Conservation (phyloP, 2,797 vertebrate genomes). For the Monodelphis domestica region DNA sequence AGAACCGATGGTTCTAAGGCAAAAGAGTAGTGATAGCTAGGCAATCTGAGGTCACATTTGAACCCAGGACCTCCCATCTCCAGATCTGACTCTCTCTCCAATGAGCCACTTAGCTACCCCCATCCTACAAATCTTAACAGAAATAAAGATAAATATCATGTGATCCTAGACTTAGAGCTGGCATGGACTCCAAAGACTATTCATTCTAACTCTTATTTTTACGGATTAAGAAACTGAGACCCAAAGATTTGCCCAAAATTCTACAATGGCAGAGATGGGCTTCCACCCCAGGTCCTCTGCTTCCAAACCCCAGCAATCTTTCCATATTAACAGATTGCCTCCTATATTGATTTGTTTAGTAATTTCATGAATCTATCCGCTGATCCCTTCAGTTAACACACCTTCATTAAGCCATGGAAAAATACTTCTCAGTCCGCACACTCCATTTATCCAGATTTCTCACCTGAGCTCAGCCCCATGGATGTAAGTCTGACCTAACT, state of each 20-base stretch:
- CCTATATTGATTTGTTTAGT: conserved; percentile 1
- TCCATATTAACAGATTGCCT: neutral
- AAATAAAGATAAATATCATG: neutral
- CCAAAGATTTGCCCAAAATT: neutral
- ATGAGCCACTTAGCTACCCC: no score
- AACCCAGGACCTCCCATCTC: no score
- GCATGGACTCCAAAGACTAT: neutral
- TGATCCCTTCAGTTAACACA: neutral
- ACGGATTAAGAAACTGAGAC: neutral
- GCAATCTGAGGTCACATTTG: no score
- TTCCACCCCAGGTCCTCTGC: neutral
- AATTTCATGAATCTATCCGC: conserved; percentile 39
- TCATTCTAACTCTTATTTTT: neutral
- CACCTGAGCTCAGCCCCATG: conserved; percentile 32
- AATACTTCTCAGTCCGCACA: neutral
- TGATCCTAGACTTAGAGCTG: neutral
- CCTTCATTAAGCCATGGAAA: neutral
- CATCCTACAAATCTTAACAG: neutral
- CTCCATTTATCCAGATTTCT: neutral
- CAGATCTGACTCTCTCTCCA: no score
- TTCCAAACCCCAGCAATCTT: neutral
- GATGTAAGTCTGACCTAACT: neutral
- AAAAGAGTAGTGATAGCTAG: no score
- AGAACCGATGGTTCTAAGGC: no score
- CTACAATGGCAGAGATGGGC: neutral